Base-by-base conservation (phyloP, 2,113 vertebrate genomes). In the Tauraco erythrolophus region DNA sequence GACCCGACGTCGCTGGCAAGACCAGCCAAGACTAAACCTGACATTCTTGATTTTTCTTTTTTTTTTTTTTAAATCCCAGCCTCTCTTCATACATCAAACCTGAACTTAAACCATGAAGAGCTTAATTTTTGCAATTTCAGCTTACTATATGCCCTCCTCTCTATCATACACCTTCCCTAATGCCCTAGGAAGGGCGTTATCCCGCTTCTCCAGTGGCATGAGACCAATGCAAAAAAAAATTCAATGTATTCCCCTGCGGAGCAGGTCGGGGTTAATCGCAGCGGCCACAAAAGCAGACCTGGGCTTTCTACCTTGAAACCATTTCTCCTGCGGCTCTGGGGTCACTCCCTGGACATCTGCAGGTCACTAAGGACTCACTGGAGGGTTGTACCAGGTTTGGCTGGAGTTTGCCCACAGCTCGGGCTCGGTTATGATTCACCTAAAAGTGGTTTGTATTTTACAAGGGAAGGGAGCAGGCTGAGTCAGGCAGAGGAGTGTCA, bases 211-310 rank as follows among this genome's bases (percentile, higher is more conserved):
- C 68, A 31, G 23, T 0, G 23, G 7, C 31, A 7, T 6, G 21
- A 41, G 10, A 23, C 25, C 6, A 23, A 19, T 10, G 28, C 17
- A 45, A 57, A 41, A 46, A 4, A 8, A 12, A 48, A 48, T 4
- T 4, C 56, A 11, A 1, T 1, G 1, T 2, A 3, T 46, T 56
- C 10, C 48, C 4, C 21, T 4, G 3, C 0, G 5, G 27, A 43
- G 24, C 53, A 35, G 10, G 30, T 33, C 2, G 1, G 85, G 53
- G 7, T 3, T 7, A 8, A 13, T 3, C 17, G 9, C 66, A 54
- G 89, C 15, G 1, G 50, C 74, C 41, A 11, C 35, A 3, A 16
- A 6, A 9, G 56, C 80, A 70, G 77, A 35, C 31, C 57, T 30
- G 71, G 31, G 43, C 16, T 81, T 58, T n/a, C 39, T 1, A 2